These are phyloP conservation scores for Epiperipatus broadwayi DNA, from an alignment of 2,888 invertebrate genomes.

Conservation along the genomic window DNA sequence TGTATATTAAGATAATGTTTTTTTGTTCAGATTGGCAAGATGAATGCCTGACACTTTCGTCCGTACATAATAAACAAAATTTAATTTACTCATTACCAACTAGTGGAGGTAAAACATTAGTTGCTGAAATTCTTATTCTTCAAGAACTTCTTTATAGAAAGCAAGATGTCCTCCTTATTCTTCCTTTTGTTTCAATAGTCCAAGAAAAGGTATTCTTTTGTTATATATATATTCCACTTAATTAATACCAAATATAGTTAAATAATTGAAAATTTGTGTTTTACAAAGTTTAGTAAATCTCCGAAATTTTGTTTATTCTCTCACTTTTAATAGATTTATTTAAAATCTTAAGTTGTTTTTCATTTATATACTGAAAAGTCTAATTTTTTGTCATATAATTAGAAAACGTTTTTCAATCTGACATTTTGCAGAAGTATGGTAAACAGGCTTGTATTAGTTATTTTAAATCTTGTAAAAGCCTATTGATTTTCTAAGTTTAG, in stretches of 20 bases:
- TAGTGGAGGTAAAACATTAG: constrained; percentile 89
- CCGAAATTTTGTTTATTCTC: too few species aligned
- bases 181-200: constrained; percentile 89
- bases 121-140: constrained; percentile 83
- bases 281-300: constrained; percentile 14
- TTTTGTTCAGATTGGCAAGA: constrained; percentile 66
- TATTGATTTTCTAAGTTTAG: too few species aligned
- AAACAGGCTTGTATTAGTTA: too few species aligned
- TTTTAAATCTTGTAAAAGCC: too few species aligned
- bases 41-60: constrained; percentile 62
- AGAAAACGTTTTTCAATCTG: too few species aligned
- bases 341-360: too few species aligned
- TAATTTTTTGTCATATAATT: too few species aligned
- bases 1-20: constrained; percentile 3
- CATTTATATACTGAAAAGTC: too few species aligned
- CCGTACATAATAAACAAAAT: constrained; percentile 50
- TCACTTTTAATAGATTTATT: too few species aligned
- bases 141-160: constrained; percentile 57
- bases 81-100: constrained; percentile 82
- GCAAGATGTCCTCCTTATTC: constrained; percentile 63
- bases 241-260: constrained; percentile 1
- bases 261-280: constrained; percentile 6
- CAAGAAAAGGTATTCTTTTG: constrained; percentile 63
- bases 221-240: background rate
- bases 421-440: too few species aligned